These are phyloP conservation scores for Stenchaetothrips biformis DNA, from an alignment of 2,888 invertebrate genomes.

Conservation along the genomic window DNA sequence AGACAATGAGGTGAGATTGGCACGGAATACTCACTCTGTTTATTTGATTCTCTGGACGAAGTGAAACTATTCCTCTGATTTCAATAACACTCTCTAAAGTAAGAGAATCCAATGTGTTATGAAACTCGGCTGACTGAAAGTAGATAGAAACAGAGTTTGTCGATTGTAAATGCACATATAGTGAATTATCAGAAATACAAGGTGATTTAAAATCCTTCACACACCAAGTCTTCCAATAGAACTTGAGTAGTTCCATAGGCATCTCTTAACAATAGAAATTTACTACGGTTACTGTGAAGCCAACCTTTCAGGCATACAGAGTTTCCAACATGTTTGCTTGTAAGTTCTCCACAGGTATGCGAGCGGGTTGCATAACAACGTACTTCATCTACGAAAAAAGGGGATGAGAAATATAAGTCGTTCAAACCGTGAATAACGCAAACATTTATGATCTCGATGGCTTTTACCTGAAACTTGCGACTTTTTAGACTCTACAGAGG, in stretches of 20 bases:
- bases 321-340: slow-evolving; percentile 60
- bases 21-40: slow-evolving; percentile 34
- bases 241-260: slow-evolving; percentile 83
- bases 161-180: slow-evolving; percentile 28
- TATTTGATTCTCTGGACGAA: slow-evolving; percentile 38
- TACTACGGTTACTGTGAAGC: slow-evolving; percentile 79
- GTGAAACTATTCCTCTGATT: slow-evolving; percentile 42
- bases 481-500: background rate
- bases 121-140: background rate
- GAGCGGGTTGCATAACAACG: slow-evolving; percentile 56
- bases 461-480: too few relatives aligned
- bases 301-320: slow-evolving; percentile 82
- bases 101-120: slow-evolving; percentile 39
- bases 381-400: too few relatives aligned
- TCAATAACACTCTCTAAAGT: slow-evolving; percentile 47
- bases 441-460: too few relatives aligned
- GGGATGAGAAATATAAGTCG: too few relatives aligned
- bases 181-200: slow-evolving; percentile 11
- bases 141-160: slow-evolving; percentile 28
- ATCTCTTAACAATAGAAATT: slow-evolving; percentile 82
- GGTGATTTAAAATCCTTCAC: slow-evolving; percentile 32
- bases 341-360: slow-evolving; percentile 85
- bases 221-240: slow-evolving; percentile 57
- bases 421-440: too few relatives aligned
- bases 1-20: too few relatives aligned